Evolutionary conservation across 2,888 invertebrate species (phyloP).

Genomic region (Ernsta delagoae): DNA sequence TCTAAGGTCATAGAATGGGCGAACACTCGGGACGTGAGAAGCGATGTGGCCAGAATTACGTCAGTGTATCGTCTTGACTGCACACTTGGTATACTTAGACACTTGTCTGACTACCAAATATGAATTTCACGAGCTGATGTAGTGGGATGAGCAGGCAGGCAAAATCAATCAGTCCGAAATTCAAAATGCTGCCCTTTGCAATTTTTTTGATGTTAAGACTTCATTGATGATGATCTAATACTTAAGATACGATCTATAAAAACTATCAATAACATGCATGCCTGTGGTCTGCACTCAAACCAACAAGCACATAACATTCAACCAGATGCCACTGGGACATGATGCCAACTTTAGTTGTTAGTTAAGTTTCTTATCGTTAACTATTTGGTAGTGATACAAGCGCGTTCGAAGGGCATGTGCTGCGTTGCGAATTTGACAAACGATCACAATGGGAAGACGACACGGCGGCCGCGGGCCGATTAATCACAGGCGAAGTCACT

Average conservation of each 20-base stretch:
- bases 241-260: too few relatives aligned
- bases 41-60: slow-evolving; percentile 13
- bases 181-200: too few relatives aligned
- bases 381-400: slow-evolving; percentile 14
- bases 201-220: too few relatives aligned
- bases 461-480: slow-evolving; percentile 62
- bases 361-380: neutral
- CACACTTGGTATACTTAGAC: neutral
- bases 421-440: slow-evolving; percentile 68
- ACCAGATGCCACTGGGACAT: too few relatives aligned
- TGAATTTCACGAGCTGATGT: too few relatives aligned
- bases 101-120: slow-evolving; percentile 3
- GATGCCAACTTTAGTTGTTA: too few relatives aligned
- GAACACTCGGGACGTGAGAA: slow-evolving; percentile 5
- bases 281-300: too few relatives aligned
- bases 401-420: slow-evolving; percentile 50
- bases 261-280: too few relatives aligned
- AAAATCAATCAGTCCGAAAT: too few relatives aligned
- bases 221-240: too few relatives aligned
- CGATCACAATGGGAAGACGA: slow-evolving; percentile 61
- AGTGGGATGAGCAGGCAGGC: too few relatives aligned
- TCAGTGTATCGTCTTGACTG: slow-evolving; percentile 14
- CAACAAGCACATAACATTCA: too few relatives aligned
- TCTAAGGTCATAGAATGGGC: slow-evolving; percentile 11
- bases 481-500: slow-evolving; percentile 57